Conservation (phyloP, 2,888 invertebrate species). For the Pterostichus niger region DNA sequence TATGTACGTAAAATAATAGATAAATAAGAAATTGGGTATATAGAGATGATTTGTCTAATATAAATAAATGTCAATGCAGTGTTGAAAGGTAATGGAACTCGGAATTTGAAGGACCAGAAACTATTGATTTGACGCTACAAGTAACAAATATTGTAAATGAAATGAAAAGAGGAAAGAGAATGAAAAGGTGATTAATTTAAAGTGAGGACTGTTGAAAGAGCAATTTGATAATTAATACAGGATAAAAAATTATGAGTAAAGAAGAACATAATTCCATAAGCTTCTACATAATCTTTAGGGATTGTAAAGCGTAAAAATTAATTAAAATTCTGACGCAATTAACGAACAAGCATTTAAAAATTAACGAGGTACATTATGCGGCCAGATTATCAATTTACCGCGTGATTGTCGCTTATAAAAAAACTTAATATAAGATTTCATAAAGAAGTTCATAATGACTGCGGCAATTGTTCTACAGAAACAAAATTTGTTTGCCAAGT, state of each 20-base stretch:
- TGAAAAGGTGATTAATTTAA: not conserved
- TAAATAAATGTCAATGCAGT: too few species aligned
- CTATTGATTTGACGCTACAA: too few species aligned
- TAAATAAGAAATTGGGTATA: too few species aligned
- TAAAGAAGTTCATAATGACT: conserved; percentile 36
- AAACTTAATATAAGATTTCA: conserved; percentile 43
- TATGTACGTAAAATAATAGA: too few species aligned
- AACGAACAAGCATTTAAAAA: conserved; percentile 53
- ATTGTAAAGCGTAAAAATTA: conserved; percentile 54
- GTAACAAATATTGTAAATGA: too few species aligned
- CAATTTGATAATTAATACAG: conserved; percentile 53
- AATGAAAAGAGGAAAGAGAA: too few species aligned
- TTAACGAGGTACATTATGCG: conserved; percentile 58
- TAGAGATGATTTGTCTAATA: too few species aligned
- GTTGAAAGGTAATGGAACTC: too few species aligned
- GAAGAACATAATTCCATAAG: conserved; percentile 35
- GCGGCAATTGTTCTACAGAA: conserved; percentile 40
- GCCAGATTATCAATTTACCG: conserved; percentile 51
- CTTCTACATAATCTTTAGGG: conserved; percentile 41
- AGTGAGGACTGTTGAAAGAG: conserved; percentile 42
- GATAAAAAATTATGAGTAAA: conserved; percentile 30
- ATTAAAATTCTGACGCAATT: conserved; percentile 58
- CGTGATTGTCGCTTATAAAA: conserved; percentile 56
- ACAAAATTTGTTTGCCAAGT: conserved; percentile 49
- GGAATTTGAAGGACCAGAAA: too few species aligned